Evolutionary conservation across 2,797 vertebrate species (phyloP).

Genomic region (Coregonus ussuriensis): DNA sequence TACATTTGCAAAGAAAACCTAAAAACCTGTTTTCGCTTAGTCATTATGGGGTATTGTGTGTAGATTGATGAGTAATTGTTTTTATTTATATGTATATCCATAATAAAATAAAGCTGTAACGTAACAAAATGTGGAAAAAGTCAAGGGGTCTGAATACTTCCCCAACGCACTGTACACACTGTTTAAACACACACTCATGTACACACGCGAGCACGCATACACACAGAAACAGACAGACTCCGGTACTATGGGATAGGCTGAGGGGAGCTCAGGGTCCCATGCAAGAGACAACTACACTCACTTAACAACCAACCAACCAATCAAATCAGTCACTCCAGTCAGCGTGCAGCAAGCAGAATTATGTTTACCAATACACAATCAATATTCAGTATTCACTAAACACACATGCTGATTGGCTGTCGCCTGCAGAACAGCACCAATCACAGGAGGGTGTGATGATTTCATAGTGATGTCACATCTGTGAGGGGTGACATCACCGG

Average conservation of each 20-base stretch:
- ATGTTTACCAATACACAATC: background rate
- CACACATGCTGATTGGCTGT: slow-evolving; percentile 34
- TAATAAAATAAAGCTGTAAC: no score
- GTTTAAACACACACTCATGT: no score
- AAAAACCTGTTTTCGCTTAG: no score
- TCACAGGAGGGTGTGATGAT: background rate
- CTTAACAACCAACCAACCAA: background rate
- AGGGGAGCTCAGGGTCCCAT: background rate
- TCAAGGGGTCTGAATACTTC: no score
- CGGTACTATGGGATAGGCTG: background rate
- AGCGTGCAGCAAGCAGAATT: slow-evolving; percentile 15
- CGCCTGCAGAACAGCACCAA: slow-evolving; percentile 31
- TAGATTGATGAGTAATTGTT: no score
- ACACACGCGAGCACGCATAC: background rate
- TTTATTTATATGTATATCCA: no score
- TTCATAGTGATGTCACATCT: slow-evolving; percentile 11
- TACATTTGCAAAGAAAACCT: no score
- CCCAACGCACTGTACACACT: no score
- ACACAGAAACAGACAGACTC: background rate
- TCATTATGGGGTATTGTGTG: no score
- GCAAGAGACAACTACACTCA: no score
- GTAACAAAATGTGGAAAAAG: no score
- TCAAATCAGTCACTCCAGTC: background rate
- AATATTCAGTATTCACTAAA: slow-evolving; percentile 15
- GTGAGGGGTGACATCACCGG: slow-evolving; percentile 12